Conservation (phyloP, 1,140 invertebrate species). For the Drosophila sulfurigaster region DNA sequence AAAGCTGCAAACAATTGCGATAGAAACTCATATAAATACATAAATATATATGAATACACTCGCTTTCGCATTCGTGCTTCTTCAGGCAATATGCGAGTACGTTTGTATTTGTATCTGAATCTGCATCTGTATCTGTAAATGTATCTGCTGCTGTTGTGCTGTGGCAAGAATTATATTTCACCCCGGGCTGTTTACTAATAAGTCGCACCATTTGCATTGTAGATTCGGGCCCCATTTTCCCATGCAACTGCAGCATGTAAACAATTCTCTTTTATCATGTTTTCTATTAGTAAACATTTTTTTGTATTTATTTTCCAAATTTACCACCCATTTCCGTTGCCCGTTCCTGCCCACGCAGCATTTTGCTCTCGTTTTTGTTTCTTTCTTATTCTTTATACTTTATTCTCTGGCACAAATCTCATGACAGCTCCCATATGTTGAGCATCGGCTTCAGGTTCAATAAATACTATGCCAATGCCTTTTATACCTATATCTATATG, state of each 20-base stretch:
- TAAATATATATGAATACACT: conserved; percentile 29
- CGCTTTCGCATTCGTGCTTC: conserved; percentile 3
- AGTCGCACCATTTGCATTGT: conserved; percentile 68
- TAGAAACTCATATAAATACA: conserved; percentile 70
- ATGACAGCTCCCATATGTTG: conserved; percentile 72
- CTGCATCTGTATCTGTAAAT: conserved; percentile 16
- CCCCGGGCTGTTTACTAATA: conserved; percentile 40
- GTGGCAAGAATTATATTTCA: conserved; percentile 16
- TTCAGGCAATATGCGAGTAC: conserved; percentile 2
- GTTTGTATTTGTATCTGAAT: not conserved
- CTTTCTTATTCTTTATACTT: conserved; percentile 11
- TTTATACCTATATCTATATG: conserved; percentile 5
- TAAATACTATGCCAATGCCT: conserved; percentile 34
- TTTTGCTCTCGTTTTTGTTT: conserved; percentile 1
- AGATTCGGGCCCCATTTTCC: conserved; percentile 42
- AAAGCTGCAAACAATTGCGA: conserved; percentile 72
- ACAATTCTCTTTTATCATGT: conserved; percentile 62
- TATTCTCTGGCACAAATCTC: conserved; percentile 59
- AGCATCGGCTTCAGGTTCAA: conserved; percentile 49
- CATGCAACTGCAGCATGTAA: conserved; percentile 62
- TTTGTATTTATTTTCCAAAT: conserved; percentile 62
- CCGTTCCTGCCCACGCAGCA: conserved; percentile 28
- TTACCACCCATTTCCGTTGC: conserved; percentile 67
- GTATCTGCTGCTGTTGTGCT: conserved; percentile 19
- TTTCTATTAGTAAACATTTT: conserved; percentile 74